Base-by-base conservation (phyloP, 64 coral and sea anemone genomes). In the Exaiptasia diaphana region DNA sequence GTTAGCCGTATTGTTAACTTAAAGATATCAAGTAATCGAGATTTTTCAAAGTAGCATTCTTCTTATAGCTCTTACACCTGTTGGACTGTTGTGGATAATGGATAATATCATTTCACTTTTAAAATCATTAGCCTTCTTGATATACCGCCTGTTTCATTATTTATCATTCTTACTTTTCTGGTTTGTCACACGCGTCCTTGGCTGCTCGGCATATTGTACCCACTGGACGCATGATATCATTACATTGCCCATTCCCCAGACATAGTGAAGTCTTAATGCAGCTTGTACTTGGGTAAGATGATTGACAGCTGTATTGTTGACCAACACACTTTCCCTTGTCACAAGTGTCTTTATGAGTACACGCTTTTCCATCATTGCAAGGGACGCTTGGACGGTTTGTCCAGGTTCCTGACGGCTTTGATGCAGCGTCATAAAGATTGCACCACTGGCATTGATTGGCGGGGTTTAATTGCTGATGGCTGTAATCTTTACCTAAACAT, bases 361-460 rank as follows among this genome's bases (percentile, higher is more conserved):
- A 97, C 5, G 13, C 44, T 32, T 92, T 70, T 0, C 70, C 38
- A 39, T 99, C 95, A 28, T 99, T 22, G 53, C 95, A 99, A 39
- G 85, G 1, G 0, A 92, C 79, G 1, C 78, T 27, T 3, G 95
- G 85, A 31, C 80, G 89, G 50, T 88, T 82, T 20, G 74, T 74
- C 95, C 95, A 99, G 8, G 56, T 29, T 12, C 85, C 68, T 13
- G 33, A 79, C 11, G 80, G 25, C 17, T 76, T 75, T 20, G 83
- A 68, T 5, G 80, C 8, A 41, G 44, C 22, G 50, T 97, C 79
- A 5, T 89, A 52, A 44, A 99, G 35, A 55, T 92, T 81, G 55
- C 95, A 99, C 95, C 95, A 99, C 40, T 92, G 74, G 49, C 95
- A 99, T 52, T 85, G 79, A 41, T 99, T 93, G 32, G 63, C 76